Evolutionary conservation across 2,888 invertebrate species (phyloP).

Genomic region (Eristalis pertinax): DNA sequence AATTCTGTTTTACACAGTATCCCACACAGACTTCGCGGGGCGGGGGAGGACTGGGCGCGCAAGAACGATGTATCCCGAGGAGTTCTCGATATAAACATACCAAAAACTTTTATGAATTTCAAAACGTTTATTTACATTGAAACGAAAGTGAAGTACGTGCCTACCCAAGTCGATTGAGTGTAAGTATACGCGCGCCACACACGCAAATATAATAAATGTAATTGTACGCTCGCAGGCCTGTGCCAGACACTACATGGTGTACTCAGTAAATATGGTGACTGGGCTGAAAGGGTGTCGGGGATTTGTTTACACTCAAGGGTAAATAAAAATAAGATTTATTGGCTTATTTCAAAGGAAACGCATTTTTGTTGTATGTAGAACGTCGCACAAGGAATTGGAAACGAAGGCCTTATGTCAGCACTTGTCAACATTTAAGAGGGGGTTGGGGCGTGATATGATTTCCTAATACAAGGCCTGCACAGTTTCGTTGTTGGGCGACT

Average conservation of each 20-base stretch:
- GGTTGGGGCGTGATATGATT: no score
- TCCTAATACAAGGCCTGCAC: no score
- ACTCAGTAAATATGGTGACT: no score
- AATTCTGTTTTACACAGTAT: slow-evolving; percentile 10
- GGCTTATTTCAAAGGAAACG: slow-evolving; percentile 12
- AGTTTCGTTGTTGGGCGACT: no score
- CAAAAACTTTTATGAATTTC: slow-evolving; percentile 34
- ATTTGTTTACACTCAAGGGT: slow-evolving; percentile 21
- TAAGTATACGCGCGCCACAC: neutral
- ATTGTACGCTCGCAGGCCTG: no score
- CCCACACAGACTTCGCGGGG: neutral
- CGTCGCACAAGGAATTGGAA: slow-evolving; percentile 24
- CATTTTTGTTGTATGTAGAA: slow-evolving; percentile 4
- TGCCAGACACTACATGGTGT: no score
- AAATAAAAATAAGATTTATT: slow-evolving; percentile 39
- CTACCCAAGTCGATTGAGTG: slow-evolving; percentile 13
- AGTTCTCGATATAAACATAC: slow-evolving; percentile 41
- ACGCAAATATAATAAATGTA: neutral
- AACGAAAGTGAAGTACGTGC: slow-evolving; percentile 30
- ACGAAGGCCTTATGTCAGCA: neutral
- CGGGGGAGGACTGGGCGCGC: no score
- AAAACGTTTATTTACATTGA: slow-evolving; percentile 46
- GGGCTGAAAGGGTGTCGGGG: neutral
- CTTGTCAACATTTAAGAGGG: no score
- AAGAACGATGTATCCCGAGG: neutral